Percentiles rank a stretch among this genome's conserved stretches.
phyloP scores from a whole-genome alignment of 2,113 vertebrate genomes.

The Piliocolobus tephrosceles region DNA sequence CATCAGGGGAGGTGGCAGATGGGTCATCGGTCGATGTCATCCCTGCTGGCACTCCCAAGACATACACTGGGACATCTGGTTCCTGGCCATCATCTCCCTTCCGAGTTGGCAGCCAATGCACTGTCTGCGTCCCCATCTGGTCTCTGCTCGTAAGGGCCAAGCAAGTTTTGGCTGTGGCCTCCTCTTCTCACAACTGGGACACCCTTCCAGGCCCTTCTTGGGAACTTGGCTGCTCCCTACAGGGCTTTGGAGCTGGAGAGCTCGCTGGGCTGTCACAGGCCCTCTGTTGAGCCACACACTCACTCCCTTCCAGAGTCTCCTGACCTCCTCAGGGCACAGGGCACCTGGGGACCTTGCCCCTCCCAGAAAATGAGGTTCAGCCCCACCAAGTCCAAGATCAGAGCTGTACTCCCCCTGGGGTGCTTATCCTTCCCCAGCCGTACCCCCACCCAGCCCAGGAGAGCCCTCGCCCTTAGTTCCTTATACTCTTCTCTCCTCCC shows the following conservation, averaged over 20 bases:
- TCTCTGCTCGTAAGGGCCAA: slow-evolving; percentile 42
- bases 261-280: neutral
- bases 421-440: neutral
- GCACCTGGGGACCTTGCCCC: neutral
- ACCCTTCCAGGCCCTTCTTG: neutral
- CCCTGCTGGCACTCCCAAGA: neutral
- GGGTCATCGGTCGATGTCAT: neutral
- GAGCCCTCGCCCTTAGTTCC: no score
- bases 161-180: neutral
- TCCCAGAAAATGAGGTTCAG: neutral
- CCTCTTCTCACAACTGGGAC: neutral
- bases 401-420: neutral
- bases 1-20: neutral
- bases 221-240: neutral
- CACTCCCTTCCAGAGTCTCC: neutral
- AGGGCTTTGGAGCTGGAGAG: no score
- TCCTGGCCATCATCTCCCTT: slow-evolving; percentile 20
- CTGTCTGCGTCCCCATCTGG: slow-evolving; percentile 47
- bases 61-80: neutral
- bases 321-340: neutral
- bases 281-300: neutral
- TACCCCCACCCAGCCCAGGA: accelerated
- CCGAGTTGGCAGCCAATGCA: neutral
- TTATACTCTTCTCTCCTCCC: neutral
- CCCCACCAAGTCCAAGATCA: no score